Base-by-base conservation (phyloP, 2,797 vertebrate genomes). In the Brotula barbata region DNA sequence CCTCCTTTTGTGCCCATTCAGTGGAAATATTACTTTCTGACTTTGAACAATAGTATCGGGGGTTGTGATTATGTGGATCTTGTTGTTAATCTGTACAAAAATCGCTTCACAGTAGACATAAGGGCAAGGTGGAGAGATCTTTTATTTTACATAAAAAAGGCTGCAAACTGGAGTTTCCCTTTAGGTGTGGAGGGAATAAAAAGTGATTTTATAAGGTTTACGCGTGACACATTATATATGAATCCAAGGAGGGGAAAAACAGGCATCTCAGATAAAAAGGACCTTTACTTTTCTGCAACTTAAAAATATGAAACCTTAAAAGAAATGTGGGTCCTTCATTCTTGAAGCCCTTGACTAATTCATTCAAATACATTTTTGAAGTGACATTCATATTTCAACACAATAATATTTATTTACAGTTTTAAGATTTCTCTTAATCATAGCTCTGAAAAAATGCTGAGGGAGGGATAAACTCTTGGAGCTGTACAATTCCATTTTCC, bases 101-200 rank as follows among this genome's bases (percentile, higher is more conserved):
- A 81, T 47, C 34, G 82, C 13, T 1, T 49, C 17, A 83, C 62
- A 73, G 13, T 37, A 81, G 53, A 76, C 82, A 48, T 62, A 77
- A 56, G 46, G 65, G 69, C 72, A 88, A 89, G 78, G 86, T 90
- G 91, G 85, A 87, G 88, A 90, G 88, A 91, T 94, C 91, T 93
- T 95, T 95, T 95, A 95, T 95, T 95, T 92, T 91, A 95, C 93
- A 94, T 94, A 94, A 93, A 95, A 95, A 95, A 93, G 91, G 94
- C 92, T 94, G 94, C 92, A 94, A 93, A 94, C 90, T 91, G 86
- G 90, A 92, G 75, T 89, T 90, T 91, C 90, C 91, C 88, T 92
- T 92, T 89, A 87, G 85, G 83, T 81, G 88, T 88, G 84, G 85
- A 90, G 90, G 91, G 90, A 92, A 90, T 92, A 91, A 89, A 92